Percentiles rank a stretch among this genome's conserved stretches.
Evolutionary conservation across 2,888 invertebrate genomes (phyloP).

Genomic region (Troides oblongomaculatus): DNA sequence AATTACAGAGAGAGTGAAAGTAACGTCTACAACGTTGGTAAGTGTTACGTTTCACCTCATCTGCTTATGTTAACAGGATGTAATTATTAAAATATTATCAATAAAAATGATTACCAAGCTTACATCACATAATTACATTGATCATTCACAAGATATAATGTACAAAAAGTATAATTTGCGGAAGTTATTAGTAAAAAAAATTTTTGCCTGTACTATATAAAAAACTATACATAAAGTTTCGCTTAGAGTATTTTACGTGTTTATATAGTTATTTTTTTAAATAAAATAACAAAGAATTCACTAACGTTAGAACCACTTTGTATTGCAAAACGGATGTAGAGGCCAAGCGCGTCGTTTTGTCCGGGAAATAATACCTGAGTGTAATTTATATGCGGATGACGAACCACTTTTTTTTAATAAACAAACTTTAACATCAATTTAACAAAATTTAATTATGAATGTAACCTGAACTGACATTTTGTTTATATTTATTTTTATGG

Average conservation of each 20-base stretch:
- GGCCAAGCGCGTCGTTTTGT: conserved; percentile 16
- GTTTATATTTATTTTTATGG: too few relatives aligned
- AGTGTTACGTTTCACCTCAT: background rate
- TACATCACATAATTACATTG: too few relatives aligned
- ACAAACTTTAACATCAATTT: too few relatives aligned
- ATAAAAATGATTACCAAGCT: too few relatives aligned
- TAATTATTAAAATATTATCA: background rate
- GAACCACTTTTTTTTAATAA: background rate
- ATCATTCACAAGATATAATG: too few relatives aligned
- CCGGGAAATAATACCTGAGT: conserved; percentile 8
- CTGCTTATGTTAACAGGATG: background rate
- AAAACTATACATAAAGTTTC: too few relatives aligned
- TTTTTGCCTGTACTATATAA: background rate
- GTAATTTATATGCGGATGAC: conserved; percentile 19
- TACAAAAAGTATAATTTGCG: too few relatives aligned
- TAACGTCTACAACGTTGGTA: too few relatives aligned
- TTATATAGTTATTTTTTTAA: too few relatives aligned
- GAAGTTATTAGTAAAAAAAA: background rate
- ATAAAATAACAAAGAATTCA: background rate
- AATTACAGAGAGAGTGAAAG: conserved; percentile 26
- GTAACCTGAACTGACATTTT: too few relatives aligned
- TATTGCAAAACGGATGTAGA: conserved; percentile 22
- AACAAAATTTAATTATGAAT: too few relatives aligned
- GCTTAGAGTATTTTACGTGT: too few relatives aligned
- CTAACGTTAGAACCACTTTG: background rate